phyloP scores from a whole-genome alignment of 2,888 invertebrate species.

The Gnatocerus cornutus region DNA sequence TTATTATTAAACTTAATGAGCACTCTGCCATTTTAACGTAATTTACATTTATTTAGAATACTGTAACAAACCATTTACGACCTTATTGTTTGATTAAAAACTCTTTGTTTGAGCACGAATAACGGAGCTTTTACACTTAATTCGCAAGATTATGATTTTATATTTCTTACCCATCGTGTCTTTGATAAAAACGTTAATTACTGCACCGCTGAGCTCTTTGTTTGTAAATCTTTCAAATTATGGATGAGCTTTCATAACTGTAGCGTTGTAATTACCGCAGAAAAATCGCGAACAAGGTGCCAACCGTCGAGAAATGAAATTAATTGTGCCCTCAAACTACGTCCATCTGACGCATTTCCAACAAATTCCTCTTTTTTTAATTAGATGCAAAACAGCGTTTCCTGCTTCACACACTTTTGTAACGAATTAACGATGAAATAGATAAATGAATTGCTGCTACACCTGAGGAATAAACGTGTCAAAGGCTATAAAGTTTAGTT shows the following conservation, averaged over 20 bases:
- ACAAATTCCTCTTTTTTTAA: constrained; percentile 17
- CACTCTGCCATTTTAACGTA: constrained; percentile 65
- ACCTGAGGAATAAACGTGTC: constrained; percentile 4
- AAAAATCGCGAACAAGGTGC: background rate
- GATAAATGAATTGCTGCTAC: constrained; percentile 12
- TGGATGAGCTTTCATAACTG: background rate
- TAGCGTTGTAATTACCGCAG: background rate
- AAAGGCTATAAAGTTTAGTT: too few relatives aligned
- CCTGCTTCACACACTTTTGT: constrained; percentile 36
- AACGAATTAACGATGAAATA: constrained; percentile 26
- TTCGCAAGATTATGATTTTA: constrained; percentile 39
- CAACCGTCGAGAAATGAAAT: background rate
- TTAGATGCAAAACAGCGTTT: constrained; percentile 40
- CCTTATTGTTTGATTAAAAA: constrained; percentile 44
- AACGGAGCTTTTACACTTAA: constrained; percentile 22
- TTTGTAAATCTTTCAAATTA: constrained; percentile 45
- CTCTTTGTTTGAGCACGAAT: constrained; percentile 39
- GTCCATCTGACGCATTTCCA: background rate
- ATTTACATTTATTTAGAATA: constrained; percentile 65
- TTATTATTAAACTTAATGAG: constrained; percentile 71
- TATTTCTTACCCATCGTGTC: constrained; percentile 31
- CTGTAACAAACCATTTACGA: constrained; percentile 40
- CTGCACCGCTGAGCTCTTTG: constrained; percentile 29
- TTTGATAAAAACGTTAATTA: constrained; percentile 35
- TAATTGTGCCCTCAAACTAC: background rate